phyloP scores from a whole-genome alignment of 2,113 vertebrate species.

The Malurus melanocephalus region DNA sequence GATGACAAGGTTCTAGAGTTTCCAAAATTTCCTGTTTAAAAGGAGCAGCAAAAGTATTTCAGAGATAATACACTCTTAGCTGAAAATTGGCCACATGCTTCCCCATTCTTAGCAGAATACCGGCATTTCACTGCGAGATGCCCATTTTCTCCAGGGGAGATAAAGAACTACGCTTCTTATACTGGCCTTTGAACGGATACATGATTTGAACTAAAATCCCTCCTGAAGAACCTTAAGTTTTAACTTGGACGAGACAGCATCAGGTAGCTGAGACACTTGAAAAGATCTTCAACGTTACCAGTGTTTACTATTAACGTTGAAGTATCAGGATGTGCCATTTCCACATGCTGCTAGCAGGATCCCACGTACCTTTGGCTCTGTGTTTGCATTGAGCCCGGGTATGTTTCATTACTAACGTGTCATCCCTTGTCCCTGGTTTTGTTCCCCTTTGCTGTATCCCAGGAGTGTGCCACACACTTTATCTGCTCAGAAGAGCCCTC shows the following conservation, averaged over 20 bases:
- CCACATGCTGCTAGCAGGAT: not conserved
- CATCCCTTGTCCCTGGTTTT: not conserved
- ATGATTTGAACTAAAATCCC: not conserved
- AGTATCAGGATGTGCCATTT: not conserved
- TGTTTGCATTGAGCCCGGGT: not conserved
- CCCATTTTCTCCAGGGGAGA: not conserved
- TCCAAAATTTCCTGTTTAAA: not conserved
- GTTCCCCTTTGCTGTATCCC: not conserved
- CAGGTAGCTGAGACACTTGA: not conserved
- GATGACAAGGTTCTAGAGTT: not conserved
- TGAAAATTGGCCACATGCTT: not conserved
- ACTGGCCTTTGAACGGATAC: not conserved
- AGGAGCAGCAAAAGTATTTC: not conserved
- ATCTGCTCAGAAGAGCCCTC: not conserved
- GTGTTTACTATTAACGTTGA: not conserved
- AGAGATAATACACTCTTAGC: not conserved
- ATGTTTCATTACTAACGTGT: not conserved
- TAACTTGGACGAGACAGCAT: not conserved
- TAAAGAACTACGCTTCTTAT: not conserved
- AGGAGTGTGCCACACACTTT: fast-evolving
- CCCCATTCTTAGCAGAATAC: not conserved
- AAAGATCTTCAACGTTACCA: not conserved
- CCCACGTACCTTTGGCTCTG: fast-evolving
- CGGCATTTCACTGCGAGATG: not conserved
- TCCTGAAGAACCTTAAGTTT: not conserved